These are phyloP conservation scores for Agriopis aurantiaria DNA, from an alignment of 2,888 invertebrate species.

Conservation along the genomic window DNA sequence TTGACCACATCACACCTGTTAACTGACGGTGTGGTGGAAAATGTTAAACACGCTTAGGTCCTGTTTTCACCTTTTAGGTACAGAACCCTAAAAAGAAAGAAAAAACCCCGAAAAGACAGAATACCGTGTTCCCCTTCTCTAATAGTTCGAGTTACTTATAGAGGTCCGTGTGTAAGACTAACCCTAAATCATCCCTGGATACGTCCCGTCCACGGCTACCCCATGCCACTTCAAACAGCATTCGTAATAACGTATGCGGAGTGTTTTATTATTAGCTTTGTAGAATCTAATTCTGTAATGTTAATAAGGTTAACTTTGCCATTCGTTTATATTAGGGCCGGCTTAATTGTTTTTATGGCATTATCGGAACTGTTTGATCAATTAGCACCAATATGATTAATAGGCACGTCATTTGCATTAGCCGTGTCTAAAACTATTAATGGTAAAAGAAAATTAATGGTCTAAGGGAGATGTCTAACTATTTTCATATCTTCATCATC, in stretches of 20 bases:
- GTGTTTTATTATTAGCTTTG: conserved; percentile 34
- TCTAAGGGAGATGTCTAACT: not conserved
- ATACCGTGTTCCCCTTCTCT: too few relatives aligned
- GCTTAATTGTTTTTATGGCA: conserved; percentile 31
- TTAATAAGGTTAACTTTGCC: conserved; percentile 28
- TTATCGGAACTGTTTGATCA: conserved; percentile 16
- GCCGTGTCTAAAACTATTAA: not conserved
- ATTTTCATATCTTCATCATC: too few relatives aligned
- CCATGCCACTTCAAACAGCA: conserved; percentile 28
- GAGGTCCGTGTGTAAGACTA: not conserved
- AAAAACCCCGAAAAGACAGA: too few relatives aligned
- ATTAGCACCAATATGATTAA: conserved; percentile 6
- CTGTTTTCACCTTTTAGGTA: too few relatives aligned
- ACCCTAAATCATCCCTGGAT: not conserved
- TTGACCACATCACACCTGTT: too few relatives aligned
- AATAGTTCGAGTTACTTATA: not conserved
- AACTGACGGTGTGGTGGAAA: too few relatives aligned
- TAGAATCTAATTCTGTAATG: conserved; percentile 34
- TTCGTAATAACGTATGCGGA: conserved; percentile 29
- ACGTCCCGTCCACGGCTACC: conserved; percentile 1
- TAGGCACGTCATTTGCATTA: not conserved
- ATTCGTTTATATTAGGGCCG: conserved; percentile 28
- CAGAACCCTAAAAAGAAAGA: too few relatives aligned
- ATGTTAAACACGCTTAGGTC: too few relatives aligned
- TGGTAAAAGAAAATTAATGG: not conserved